Base-by-base conservation (phyloP, 2,113 vertebrate genomes). In the Oxygymnocypris stewartii region DNA sequence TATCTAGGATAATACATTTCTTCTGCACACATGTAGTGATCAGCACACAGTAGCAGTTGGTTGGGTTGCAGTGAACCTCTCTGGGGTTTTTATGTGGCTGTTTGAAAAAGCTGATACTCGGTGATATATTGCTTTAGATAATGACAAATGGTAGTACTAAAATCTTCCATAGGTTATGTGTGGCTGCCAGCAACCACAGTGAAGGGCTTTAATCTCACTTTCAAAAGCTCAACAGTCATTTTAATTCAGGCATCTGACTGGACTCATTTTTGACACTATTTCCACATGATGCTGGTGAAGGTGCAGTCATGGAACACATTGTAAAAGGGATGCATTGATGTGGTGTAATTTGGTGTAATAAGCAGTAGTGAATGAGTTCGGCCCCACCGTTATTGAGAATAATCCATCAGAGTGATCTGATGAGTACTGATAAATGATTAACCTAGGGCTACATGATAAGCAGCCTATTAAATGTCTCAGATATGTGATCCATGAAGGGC, bases 101-200 rank as follows among this genome's bases (percentile, higher is more conserved):
- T 93, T 92, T 93, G 88, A 89, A 92, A 94, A 93, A 84, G 78
- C 89, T 93, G 93, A 89, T 87, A 87, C 91, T 94, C 91, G 92
- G 88, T 91, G 95, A 94, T 91, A 89, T 93, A 94, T 95, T 95
- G 90, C 93, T 94, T 93, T 87, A 42, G 94, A 95, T 94, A 92
- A 95, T 96, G 95, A 96, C 94, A 94, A 96, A 96, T 96, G 93
- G 92, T 92, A 92, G 82, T 87, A 91, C 91, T 94, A 94, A 95
- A 94, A 92, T 95, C 96, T 94, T 94, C 92, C 93, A 93, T 90
- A 90, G 94, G 94, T 93, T 94, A 94, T 94, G 93, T 94, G 91
- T 93, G 92, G 92, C 94, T 97, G 96, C 94, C 95, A 96, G 92
- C 92, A 93, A 93, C 92, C 92, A 95, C 96, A 95, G 94, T 92